Conservation (phyloP, 2,888 invertebrate genomes). For the Galerucella calmariensis region DNA sequence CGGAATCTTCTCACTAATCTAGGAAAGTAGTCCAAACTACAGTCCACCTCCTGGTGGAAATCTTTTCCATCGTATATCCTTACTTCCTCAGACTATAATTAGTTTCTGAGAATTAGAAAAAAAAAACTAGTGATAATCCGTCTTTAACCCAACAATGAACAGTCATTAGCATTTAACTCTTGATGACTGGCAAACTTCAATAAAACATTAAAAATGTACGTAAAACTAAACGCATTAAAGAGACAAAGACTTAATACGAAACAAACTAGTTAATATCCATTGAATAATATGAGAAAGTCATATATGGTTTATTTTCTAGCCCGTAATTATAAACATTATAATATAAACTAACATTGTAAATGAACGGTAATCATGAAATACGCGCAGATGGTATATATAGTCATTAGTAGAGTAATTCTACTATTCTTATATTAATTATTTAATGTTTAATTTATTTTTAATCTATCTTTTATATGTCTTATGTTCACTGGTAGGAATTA, state of each 20-base stretch:
- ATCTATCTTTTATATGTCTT: slow-evolving; percentile 37
- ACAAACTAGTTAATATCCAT: slow-evolving; percentile 29
- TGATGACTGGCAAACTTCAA: slow-evolving; percentile 17
- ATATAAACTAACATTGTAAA: slow-evolving; percentile 44
- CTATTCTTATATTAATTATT: slow-evolving; percentile 41
- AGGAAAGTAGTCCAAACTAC: too few species aligned
- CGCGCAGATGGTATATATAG: slow-evolving; percentile 42
- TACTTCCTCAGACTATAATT: too few species aligned
- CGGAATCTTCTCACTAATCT: too few species aligned
- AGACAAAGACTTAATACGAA: slow-evolving; percentile 29
- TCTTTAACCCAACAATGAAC: slow-evolving; percentile 3
- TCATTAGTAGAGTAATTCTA: slow-evolving; percentile 43
- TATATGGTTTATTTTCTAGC: slow-evolving; percentile 50
- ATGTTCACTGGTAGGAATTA: slow-evolving; percentile 8
- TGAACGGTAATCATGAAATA: slow-evolving; percentile 49
- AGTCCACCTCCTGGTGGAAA: too few species aligned
- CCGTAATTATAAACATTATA: slow-evolving; percentile 51
- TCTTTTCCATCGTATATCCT: too few species aligned
- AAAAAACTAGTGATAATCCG: background rate
- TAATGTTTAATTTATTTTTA: slow-evolving; percentile 47
- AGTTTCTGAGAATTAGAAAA: background rate
- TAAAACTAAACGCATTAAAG: slow-evolving; percentile 29
- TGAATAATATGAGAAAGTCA: slow-evolving; percentile 47
- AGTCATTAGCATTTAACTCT: slow-evolving; percentile 4
- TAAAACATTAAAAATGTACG: slow-evolving; percentile 30